Percentiles rank a stretch among this genome's conserved stretches.
phyloP scores from a whole-genome alignment of 1,140 invertebrate species.

The Brachionus rubens region DNA sequence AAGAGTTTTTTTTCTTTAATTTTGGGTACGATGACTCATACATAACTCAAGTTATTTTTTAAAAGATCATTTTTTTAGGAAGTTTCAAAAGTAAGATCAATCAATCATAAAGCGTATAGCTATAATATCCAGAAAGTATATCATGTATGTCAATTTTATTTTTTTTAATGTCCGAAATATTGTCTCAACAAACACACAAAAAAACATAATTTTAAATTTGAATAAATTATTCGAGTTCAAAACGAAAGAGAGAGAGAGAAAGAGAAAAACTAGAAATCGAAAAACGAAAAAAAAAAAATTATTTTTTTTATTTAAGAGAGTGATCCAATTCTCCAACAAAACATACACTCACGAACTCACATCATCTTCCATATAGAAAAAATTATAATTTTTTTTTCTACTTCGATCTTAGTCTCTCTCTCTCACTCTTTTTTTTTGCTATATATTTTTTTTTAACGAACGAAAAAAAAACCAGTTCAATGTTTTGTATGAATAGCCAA shows the following conservation, averaged over 20 bases:
- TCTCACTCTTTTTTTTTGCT: no score
- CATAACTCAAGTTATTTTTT: no score
- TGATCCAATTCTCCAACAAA: slow-evolving; percentile 29
- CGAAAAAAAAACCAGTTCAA: no score
- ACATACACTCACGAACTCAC: slow-evolving; percentile 21
- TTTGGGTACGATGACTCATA: no score
- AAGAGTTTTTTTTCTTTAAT: no score
- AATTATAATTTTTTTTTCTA: slow-evolving; percentile 18
- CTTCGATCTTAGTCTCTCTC: neutral
- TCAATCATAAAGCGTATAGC: no score
- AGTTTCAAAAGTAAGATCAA: no score
- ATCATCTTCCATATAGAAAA: slow-evolving; percentile 22
- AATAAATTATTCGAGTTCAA: slow-evolving; percentile 32
- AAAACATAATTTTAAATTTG: neutral
- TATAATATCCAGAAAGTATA: no score
- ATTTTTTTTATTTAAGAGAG: neutral
- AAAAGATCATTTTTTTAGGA: no score
- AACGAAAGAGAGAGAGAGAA: neutral
- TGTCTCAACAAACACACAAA: neutral
- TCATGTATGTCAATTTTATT: no score
- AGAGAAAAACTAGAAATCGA: neutral
- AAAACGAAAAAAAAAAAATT: slow-evolving; percentile 2
- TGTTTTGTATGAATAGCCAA: no score
- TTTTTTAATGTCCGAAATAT: neutral
- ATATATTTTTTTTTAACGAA: no score